Conservation (phyloP, 2,888 invertebrate genomes). For the Eudemis profundana region DNA sequence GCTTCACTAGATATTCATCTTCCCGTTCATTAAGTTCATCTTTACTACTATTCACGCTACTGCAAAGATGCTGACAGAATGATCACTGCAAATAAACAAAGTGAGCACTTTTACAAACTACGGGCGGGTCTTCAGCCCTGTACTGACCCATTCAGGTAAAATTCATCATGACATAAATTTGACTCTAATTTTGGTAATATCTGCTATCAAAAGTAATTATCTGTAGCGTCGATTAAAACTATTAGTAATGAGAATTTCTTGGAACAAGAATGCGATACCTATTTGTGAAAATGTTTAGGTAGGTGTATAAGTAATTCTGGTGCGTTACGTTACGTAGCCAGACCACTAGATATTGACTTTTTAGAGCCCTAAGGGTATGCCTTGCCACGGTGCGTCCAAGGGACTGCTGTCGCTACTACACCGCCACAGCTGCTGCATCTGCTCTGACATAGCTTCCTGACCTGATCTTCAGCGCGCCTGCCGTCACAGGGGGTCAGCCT, state of each 20-base stretch:
- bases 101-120: background rate
- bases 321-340: background rate
- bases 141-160: conserved; percentile 27
- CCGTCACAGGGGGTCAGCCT: conserved; percentile 13
- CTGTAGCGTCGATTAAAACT: background rate
- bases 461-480: background rate
- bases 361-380: conserved; percentile 13
- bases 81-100: conserved; percentile 7
- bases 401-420: background rate
- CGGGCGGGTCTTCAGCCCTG: conserved; percentile 11
- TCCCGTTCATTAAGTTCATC: conserved; percentile 14
- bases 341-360: conserved; percentile 5
- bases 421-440: conserved; percentile 3
- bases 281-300: conserved; percentile 6
- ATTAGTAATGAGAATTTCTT: background rate
- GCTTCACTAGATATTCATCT: conserved; percentile 4
- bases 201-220: background rate
- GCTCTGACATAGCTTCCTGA: background rate
- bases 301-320: conserved; percentile 27
- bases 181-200: background rate
- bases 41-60: background rate
- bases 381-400: background rate
- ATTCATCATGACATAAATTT: background rate
- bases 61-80: conserved; percentile 9
- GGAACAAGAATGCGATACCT: background rate